Base-by-base conservation (phyloP, 30 jellyfish, hydroid and myxozoan genomes). In the Chrysaora quinquecirrha region DNA sequence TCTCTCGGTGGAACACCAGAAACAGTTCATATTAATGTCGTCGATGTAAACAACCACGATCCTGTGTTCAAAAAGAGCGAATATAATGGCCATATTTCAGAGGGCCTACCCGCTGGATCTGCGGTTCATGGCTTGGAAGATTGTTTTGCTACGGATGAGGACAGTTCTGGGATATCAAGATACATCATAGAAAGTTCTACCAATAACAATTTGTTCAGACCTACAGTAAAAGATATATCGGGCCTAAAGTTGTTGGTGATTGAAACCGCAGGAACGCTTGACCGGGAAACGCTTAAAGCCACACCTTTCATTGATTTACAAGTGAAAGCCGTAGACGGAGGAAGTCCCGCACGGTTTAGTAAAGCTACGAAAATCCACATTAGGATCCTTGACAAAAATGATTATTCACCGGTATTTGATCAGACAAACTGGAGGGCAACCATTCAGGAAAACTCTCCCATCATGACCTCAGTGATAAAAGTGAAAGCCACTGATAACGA, bases 111-210 rank as follows among this genome's bases (percentile, higher is more conserved):
- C 12, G 95, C 96, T 31, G 98, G 97, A 25, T 79, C 97, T 49
- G 60, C 87, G 3, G 98, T 93, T 48, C 75, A 35, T 10, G 98
- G 98, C 14, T 84, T 93, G 23, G 96, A 93, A 47, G 98, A 93
- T 68, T 93, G 98, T 69, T 93, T 93, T 62, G 98, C 98, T 3
- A 93, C 96, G 19, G 98, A 93, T 56, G 27, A 81, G 63, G 98
- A 93, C 82, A 93, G 96, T 50, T 62, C 91, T 19, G 95, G 97
- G 1, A 54, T 93, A 32, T 20, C 71, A 21, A 86, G 60, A 11
- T 93, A 93, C 67, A 49, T 64, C 7, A 93, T 93, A 10, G 74
- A 86, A 7, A 87, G 69, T 64, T 97, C 97, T 14, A 93, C 80
- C 50, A 61, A 80, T 23, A 73, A 82, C 11, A 83, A 93, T 72